Conservation (phyloP, 1,140 invertebrate species). For the Delia radicum region DNA sequence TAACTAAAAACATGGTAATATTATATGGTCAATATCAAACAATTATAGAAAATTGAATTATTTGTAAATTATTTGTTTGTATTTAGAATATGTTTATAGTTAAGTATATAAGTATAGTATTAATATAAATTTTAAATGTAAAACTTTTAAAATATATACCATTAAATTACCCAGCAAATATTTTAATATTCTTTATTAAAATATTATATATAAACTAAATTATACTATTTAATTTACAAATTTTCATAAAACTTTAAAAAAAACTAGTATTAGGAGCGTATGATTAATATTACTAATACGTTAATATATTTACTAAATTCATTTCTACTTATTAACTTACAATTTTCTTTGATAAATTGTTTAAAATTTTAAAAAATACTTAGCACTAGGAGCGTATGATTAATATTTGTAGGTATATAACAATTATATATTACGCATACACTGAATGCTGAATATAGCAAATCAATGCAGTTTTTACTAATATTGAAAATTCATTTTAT, state of each 20-base stretch:
- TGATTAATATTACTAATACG: too few relatives aligned
- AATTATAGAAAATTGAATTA: not conserved
- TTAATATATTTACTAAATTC: too few relatives aligned
- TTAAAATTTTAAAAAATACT: too few relatives aligned
- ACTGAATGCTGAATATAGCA: too few relatives aligned
- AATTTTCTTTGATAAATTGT: too few relatives aligned
- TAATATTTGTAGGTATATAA: not conserved
- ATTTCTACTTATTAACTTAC: too few relatives aligned
- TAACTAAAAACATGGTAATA: not conserved
- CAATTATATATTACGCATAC: too few relatives aligned
- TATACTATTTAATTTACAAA: too few relatives aligned
- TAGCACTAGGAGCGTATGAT: not conserved
- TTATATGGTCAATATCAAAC: not conserved
- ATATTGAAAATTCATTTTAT: too few relatives aligned
- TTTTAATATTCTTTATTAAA: not conserved
- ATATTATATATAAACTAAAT: not conserved
- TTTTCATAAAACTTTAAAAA: not conserved
- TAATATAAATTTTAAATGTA: not conserved
- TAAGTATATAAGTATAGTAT: not conserved
- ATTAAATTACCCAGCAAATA: not conserved
- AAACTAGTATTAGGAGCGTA: not conserved
- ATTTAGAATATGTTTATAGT: not conserved
- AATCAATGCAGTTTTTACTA: too few relatives aligned
- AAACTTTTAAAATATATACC: too few relatives aligned
- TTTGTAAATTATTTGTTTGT: not conserved